Base-by-base conservation (phyloP, 2,888 invertebrate species). In the Smittia aterrima region DNA sequence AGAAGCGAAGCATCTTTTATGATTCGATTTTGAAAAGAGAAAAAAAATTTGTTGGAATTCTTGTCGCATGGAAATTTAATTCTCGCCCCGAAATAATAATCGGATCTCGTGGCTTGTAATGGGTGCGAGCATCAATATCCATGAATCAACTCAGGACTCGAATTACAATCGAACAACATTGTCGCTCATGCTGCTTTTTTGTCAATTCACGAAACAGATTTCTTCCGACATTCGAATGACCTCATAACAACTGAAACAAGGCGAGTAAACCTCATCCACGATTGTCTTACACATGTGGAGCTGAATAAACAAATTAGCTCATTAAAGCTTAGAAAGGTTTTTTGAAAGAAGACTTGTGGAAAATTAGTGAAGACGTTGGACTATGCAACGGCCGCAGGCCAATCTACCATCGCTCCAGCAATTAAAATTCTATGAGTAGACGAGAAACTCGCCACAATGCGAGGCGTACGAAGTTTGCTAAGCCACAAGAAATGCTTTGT, bases 21-120 rank as follows among this genome's bases (percentile, higher is more conserved):
- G 47, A 47, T 67, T 11, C 9, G 18, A 9, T 58, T 18, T 58
- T 7, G 22, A 58, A 58, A 20, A 2, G 18, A 58, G 58, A 58
- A 22, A 47, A 38, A 20, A 16, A 66, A 40, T n/a, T 66, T 24
- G 41, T 67, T 67, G 67, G 27, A 32, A 40, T 38, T 40, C 40
- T 40, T 40, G 22, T 47, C 66, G 32, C 27, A 27, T 67, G 24
- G 22, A 67, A 67, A 40, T 4, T 32, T 38, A 7, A n/a, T 9
- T 32, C 66, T 66, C 66, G 38, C 66, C 25, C n/a, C 64, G 16
- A 18, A 66, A 66, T 32, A 38, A 32, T 27, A 9, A 32, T 32
- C 9, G 32, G 32, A 32, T 6, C 32, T 32, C 32, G 16, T 2
- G 11, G 11, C 47, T 13, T 47, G n/a, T 47, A 47, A 47, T 13